These are phyloP conservation scores for Bellardia bayeri DNA, from an alignment of 2,888 invertebrate species.

Conservation along the genomic window DNA sequence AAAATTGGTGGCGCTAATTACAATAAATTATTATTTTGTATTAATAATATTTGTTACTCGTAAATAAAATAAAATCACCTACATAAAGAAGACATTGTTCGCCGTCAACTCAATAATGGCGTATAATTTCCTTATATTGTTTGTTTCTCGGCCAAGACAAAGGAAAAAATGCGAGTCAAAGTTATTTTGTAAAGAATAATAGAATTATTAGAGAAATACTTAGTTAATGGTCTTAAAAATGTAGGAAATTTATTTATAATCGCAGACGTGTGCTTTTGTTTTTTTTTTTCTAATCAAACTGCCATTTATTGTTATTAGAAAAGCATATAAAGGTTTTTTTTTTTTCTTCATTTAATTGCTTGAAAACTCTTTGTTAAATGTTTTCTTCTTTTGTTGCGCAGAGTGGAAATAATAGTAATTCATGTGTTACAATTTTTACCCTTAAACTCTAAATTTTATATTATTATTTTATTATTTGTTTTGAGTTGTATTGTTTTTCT, in stretches of 20 bases:
- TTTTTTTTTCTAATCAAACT: slow-evolving; percentile 75
- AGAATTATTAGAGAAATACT: slow-evolving; percentile 41
- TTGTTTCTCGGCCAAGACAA: background rate
- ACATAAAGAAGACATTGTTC: slow-evolving; percentile 32
- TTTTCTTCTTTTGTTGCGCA: background rate
- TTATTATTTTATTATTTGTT: background rate
- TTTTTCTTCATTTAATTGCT: slow-evolving; percentile 32
- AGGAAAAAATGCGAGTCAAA: slow-evolving; percentile 23
- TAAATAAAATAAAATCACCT: background rate
- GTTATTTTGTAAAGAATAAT: slow-evolving; percentile 1
- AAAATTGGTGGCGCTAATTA: slow-evolving; percentile 72
- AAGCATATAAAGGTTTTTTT: background rate
- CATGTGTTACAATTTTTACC: slow-evolving; percentile 56
- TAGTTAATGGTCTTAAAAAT: slow-evolving; percentile 50
- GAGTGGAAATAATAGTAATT: slow-evolving; percentile 33
- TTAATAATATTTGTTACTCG: slow-evolving; percentile 27
- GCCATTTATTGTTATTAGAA: slow-evolving; percentile 19
- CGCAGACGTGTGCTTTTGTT: slow-evolving; percentile 78
- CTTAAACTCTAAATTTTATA: slow-evolving; percentile 31
- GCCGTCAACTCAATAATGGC: slow-evolving; percentile 56
- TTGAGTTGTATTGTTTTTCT: slow-evolving; percentile 16
- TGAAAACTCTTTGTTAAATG: slow-evolving; percentile 53
- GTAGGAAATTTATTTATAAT: slow-evolving; percentile 76
- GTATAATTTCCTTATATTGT: slow-evolving; percentile 59
- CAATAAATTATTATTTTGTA: slow-evolving; percentile 60